Evolutionary conservation across 2,888 invertebrate genomes (phyloP), one percentile per base, ranked within the genome.

Genomic region (Oligia fasciuncula): DNA sequence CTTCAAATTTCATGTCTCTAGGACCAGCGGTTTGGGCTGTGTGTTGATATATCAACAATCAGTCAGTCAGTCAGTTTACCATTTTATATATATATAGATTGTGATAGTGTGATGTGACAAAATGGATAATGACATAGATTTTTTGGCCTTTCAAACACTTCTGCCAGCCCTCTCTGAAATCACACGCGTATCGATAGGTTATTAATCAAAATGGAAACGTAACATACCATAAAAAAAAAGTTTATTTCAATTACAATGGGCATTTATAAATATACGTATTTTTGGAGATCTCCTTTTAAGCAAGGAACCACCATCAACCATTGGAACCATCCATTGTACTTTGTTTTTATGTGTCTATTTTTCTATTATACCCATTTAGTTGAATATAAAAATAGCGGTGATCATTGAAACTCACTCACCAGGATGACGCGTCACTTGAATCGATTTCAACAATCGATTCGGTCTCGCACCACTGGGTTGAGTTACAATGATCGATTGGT

Each of bases 371-470:
- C n/a, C 46, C 46, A 60, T 70, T 66, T 35, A 72, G 51, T 57
- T 51, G n/a, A 54, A 65, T 71, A 66, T 23, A 63, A 81, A 85
- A 76, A 73, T 51, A 54, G n/a, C 67, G 17, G 49, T 73, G 60
- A 76, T 76, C 80, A 81, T 67, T 81, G 81, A 84, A 84, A 80
- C 43, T 62, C 29, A 62, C 35, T 75, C 65, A 79, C 17, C 54
- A 19, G 74, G 72, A 80, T 85, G 85, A 85, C 74, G 75, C 57
- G 83, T 62, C 76, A 73, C 23, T 69, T 86, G 85, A 86, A 89
- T 90, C 88, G 91, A 88, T 88, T 81, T 86, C 60, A 86, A 91
- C 91, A 90, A 92, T 92, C 89, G 90, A 92, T 91, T 74, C 40
- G 6, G 88, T 89, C 87, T 78, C 92, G 92, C 90, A 77, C 85